A percentile compares a stretch with the other conserved stretches of the same genome.
phyloP scores from a whole-genome alignment of 35 echinoderm and acorn worm genomes.

The Heliocidaris erythrogramma region DNA sequence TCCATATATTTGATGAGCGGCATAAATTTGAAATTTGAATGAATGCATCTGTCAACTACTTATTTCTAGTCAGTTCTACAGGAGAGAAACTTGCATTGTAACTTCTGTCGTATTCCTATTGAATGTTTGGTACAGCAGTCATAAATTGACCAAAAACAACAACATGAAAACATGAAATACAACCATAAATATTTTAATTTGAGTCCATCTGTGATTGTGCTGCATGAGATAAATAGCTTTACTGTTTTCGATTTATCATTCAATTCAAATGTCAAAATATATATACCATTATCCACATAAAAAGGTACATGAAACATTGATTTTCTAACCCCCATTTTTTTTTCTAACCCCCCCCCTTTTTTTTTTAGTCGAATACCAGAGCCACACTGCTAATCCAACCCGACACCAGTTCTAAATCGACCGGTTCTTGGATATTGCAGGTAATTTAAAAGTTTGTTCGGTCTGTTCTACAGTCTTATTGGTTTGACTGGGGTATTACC shows the following conservation, averaged over 20 bases:
- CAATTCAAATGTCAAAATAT: neutral
- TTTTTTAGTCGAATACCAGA: too few relatives aligned
- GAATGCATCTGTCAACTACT: neutral
- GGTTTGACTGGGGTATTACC: too few relatives aligned
- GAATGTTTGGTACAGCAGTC: neutral
- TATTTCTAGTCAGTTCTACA: neutral
- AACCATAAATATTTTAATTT: neutral
- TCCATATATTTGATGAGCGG: neutral
- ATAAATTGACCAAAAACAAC: neutral
- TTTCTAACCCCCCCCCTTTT: neutral
- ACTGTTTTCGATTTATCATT: neutral
- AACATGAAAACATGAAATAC: neutral
- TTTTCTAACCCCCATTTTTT: neutral
- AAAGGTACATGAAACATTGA: neutral
- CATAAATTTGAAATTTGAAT: neutral
- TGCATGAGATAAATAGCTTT: neutral
- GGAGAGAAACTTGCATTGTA: too few relatives aligned
- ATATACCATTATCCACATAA: neutral
- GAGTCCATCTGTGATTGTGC: neutral
- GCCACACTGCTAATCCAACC: too few relatives aligned
- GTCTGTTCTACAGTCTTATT: too few relatives aligned
- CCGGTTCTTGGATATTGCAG: too few relatives aligned
- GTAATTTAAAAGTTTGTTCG: too few relatives aligned
- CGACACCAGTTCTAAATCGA: too few relatives aligned
- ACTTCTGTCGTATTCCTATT: too few relatives aligned